phyloP scores from a whole-genome alignment of 2,797 vertebrate species.

The Poecilia velifera region DNA sequence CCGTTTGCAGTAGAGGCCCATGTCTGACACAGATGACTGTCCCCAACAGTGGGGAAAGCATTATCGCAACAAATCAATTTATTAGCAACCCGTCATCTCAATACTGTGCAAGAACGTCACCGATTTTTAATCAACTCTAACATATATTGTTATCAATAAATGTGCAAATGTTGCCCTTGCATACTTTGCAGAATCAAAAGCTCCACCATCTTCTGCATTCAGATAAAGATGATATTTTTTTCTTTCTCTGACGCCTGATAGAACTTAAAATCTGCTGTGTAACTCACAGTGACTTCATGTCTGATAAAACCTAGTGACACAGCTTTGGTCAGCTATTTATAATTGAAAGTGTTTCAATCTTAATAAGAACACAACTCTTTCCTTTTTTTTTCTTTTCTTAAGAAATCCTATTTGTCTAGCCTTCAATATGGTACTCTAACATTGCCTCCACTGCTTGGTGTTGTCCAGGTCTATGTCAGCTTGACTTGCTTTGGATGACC shows the following conservation, averaged over 20 bases:
- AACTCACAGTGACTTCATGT: background rate
- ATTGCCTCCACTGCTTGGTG: background rate
- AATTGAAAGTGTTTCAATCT: background rate
- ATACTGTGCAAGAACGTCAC: background rate
- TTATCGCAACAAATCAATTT: background rate
- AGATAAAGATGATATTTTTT: background rate
- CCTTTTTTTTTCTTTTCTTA: background rate
- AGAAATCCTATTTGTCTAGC: no score
- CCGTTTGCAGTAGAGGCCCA: background rate
- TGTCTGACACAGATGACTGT: background rate
- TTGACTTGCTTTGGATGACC: slow-evolving; percentile 55
- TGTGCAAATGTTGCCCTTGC: background rate
- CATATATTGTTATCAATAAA: background rate
- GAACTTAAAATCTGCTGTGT: background rate
- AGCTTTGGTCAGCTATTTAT: background rate
- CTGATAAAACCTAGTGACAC: background rate
- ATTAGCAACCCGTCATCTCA: background rate
- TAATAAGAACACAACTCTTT: background rate
- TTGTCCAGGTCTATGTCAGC: slow-evolving; percentile 28
- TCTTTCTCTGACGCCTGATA: background rate
- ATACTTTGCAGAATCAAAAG: background rate
- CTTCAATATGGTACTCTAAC: background rate
- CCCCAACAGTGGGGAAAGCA: background rate
- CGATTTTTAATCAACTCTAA: background rate
- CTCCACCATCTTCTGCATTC: background rate